Conservation (phyloP, 2,113 vertebrate genomes). For the Syngnathoides biaculeatus region DNA sequence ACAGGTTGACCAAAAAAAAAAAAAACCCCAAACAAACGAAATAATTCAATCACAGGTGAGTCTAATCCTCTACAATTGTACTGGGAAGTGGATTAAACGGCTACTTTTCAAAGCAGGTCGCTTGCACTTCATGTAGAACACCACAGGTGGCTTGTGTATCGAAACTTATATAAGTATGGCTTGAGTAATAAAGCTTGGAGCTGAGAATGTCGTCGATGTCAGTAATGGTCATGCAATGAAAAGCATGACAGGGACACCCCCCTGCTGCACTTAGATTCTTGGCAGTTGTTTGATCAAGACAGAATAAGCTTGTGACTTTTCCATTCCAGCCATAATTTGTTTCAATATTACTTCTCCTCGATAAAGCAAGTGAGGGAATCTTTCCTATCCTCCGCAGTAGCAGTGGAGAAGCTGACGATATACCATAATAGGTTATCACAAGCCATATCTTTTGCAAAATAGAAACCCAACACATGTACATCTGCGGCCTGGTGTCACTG, state of each 20-base stretch:
- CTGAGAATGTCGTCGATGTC: conserved; percentile 77
- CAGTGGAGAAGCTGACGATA: conserved; percentile 79
- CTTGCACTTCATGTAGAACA: not conserved
- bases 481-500: conserved; percentile 94
- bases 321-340: conserved; percentile 99
- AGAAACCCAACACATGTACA: conserved; percentile 97
- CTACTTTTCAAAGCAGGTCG: not conserved
- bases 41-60: not conserved
- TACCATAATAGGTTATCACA: conserved; percentile 94
- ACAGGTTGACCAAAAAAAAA: too few species aligned
- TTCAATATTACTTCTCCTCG: conserved; percentile 93
- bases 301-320: conserved; percentile 99
- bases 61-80: not conserved
- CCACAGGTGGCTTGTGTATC: not conserved
- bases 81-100: not conserved
- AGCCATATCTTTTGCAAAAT: conserved; percentile 94
- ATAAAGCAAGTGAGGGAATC: conserved; percentile 94
- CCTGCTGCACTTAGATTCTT: conserved; percentile 91
- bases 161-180: conserved; percentile 26
- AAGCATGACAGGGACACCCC: conserved; percentile 84
- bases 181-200: conserved; percentile 47
- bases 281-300: conserved; percentile 97
- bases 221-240: conserved; percentile 91
- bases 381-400: conserved; percentile 78
- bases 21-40: too few species aligned